A percentile compares a stretch with the other conserved stretches of the same genome.
Conservation (phyloP, 2,888 invertebrate species). For the Polymixis flavicincta region DNA sequence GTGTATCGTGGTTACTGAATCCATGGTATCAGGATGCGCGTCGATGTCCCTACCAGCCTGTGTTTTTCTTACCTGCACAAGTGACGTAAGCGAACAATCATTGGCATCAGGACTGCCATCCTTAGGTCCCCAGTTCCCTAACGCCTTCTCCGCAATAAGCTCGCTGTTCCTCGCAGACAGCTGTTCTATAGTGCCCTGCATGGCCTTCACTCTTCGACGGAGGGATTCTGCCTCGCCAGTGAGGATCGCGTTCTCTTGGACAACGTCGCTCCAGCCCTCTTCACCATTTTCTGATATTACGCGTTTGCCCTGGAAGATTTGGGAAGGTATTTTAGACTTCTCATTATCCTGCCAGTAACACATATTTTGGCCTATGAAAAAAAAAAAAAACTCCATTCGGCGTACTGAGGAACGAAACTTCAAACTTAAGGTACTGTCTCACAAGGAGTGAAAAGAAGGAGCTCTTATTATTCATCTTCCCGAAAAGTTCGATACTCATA, state of each 20-base stretch:
- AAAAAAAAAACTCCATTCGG: no score
- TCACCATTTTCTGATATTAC: constrained; percentile 96
- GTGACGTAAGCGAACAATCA: constrained; percentile 84
- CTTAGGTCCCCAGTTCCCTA: constrained; percentile 91
- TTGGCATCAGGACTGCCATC: constrained; percentile 82
- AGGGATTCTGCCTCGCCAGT: constrained; percentile 97
- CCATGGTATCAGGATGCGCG: no score
- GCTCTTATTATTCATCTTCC: no score
- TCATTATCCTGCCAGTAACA: no score
- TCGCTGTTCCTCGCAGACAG: constrained; percentile 95
- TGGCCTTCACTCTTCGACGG: constrained; percentile 96
- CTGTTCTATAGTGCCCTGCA: constrained; percentile 98
- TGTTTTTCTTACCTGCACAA: constrained; percentile 87
- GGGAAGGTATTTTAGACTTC: no score
- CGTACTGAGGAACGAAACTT: no score
- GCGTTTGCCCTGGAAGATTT: constrained; percentile 93
- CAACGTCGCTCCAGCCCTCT: constrained; percentile 97
- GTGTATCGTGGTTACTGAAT: no score
- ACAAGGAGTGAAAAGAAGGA: no score
- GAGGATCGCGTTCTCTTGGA: constrained; percentile 98
- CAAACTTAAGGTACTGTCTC: no score
- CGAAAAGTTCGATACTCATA: no score
- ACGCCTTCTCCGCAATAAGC: constrained; percentile 94
- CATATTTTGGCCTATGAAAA: no score
- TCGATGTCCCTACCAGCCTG: no score